Percentiles rank a stretch among this genome's conserved stretches.
Conservation (phyloP, 2,888 invertebrate genomes). For the Drosophila multiciliata region DNA sequence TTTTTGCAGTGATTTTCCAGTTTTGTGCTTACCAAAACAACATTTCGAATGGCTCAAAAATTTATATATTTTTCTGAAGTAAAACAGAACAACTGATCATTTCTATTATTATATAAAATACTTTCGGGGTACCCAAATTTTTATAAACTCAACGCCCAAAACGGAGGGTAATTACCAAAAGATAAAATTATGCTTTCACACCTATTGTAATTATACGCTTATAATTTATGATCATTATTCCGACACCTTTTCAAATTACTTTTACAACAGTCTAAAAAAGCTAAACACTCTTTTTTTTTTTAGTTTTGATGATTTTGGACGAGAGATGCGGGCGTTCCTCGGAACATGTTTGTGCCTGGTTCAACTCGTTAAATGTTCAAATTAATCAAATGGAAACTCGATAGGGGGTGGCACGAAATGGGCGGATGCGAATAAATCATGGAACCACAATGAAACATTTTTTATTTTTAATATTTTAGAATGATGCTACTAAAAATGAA, state of each 20-base stretch:
- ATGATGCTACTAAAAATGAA: not conserved
- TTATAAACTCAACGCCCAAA: not conserved
- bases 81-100: not conserved
- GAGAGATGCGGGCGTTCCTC: slow-evolving; percentile 8
- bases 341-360: not conserved
- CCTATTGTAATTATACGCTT: slow-evolving; percentile 22
- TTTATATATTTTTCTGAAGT: not conserved
- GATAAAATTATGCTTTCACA: slow-evolving; percentile 35
- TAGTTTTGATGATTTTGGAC: not conserved
- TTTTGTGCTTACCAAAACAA: not conserved
- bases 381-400: slow-evolving; percentile 20
- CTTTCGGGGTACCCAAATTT: not conserved
- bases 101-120: not conserved
- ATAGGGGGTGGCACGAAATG: not conserved
- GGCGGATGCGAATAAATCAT: slow-evolving; percentile 2
- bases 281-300: not conserved
- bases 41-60: not conserved
- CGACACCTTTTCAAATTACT: slow-evolving; percentile 43
- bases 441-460: not conserved
- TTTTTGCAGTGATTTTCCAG: not conserved
- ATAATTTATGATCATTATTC: slow-evolving; percentile 38
- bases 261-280: slow-evolving; percentile 12
- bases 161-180: slow-evolving; percentile 7
- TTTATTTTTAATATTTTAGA: not conserved
- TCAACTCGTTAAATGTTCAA: slow-evolving; percentile 2